Conservation (phyloP, 2,797 vertebrate species). For the Rousettus madagascariensis region DNA sequence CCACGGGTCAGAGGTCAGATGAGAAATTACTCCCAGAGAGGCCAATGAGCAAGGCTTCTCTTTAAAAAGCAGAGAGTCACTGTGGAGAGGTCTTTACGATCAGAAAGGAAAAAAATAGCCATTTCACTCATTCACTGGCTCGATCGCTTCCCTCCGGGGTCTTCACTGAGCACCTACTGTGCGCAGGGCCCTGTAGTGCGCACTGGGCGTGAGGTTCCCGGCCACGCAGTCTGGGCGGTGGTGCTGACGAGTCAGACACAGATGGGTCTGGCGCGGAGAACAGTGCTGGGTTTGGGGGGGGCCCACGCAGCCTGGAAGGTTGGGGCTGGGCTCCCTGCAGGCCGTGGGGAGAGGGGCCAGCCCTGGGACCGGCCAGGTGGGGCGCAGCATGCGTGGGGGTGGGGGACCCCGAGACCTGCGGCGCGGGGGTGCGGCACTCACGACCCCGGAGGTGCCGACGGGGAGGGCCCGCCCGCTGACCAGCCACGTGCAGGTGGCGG, state of each 20-base stretch:
- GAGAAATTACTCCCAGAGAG: not conserved
- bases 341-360: not conserved
- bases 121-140: not conserved
- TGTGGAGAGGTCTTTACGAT: not conserved
- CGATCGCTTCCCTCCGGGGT: not conserved
- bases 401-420: not conserved
- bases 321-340: not conserved
- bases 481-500: not conserved
- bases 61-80: not conserved
- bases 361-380: not conserved
- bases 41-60: not conserved
- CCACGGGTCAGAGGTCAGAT: too few species aligned
- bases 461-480: rapidly evolving
- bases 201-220: not conserved
- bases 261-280: not conserved
- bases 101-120: too few species aligned
- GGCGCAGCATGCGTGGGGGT: not conserved
- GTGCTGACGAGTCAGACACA: not conserved
- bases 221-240: not conserved
- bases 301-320: rapidly evolving
- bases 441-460: not conserved
- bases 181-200: rapidly evolving
- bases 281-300: rapidly evolving
- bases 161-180: not conserved
- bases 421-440: rapidly evolving